Base-by-base conservation (phyloP, 2,797 vertebrate species). In the Botia almorhae region DNA sequence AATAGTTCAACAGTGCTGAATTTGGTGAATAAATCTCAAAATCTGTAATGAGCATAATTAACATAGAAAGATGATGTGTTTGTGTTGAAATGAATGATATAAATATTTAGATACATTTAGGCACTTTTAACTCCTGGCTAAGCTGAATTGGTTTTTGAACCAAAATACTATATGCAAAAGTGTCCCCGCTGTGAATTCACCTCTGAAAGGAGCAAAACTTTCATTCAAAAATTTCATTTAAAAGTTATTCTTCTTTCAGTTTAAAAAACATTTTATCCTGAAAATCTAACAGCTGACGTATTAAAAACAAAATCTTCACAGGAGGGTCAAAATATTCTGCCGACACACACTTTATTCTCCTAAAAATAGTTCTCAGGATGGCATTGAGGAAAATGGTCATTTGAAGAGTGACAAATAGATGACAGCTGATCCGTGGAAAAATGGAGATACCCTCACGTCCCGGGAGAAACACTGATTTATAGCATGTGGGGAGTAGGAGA, bases 391-490 rank as follows among this genome's bases (percentile, higher is more conserved):
- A 70, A 69, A 67, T 29, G 23, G 23, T 73, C 50, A 51, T 73
- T 29, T 29, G 1, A 2, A 29, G 29, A 29, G 2, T 29, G 58
- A 82, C 50, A 72, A 74, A 85, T 46, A 26, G n/a, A n/a, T n/a
- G 36, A 74, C 75, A 69, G 65, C n/a, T 71, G 73, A 81, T 73
- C 80, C 81, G 53, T 63, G 29, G 61, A 64, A 67, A 80, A 73
- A 82, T 73, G 48, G 51, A 79, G 70, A 51, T n/a, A n/a, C n/a
- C n/a, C n/a, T n/a, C n/a, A n/a, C n/a, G n/a, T n/a, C n/a, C n/a
- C n/a, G n/a, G n/a, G n/a, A n/a, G n/a, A n/a, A n/a, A n/a, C n/a
- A n/a, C n/a, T n/a, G n/a, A n/a, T n/a, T n/a, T n/a, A n/a, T n/a
- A n/a, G n/a, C n/a, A n/a, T n/a, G n/a, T n/a, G n/a, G n/a, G n/a